Evolutionary conservation across 2,888 invertebrate species (phyloP), one percentile per base, ranked within the genome.

Genomic region (Dolichopus griseipennis): DNA sequence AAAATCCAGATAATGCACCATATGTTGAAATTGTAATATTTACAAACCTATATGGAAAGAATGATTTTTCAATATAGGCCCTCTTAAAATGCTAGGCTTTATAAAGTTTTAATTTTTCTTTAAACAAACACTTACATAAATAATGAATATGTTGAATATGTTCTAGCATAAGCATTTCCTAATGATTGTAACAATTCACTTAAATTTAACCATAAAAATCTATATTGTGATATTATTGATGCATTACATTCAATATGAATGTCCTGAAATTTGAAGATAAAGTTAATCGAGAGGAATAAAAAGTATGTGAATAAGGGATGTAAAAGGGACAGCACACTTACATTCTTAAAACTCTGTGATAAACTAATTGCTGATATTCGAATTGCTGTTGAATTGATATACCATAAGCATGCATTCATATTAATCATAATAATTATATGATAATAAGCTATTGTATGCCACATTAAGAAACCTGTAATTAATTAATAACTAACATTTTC

Each of bases 371-470:
- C 84, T 0, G 87, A 87, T 66, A 86, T 85, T 73, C 85, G 86
- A 69, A 87, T 86, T 1, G 85, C 87, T 73, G 85, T 83, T 72
- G 87, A 87, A 75, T 88, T 88, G 68, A 88, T 87, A 73, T 86
- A 88, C 87, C 87, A 88, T 1, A 88, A 79, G 0, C 87, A 87
- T 70, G 86, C 86, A 75, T 87, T 87, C 88, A 88, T 88, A 73
- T 88, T 88, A 68, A 88, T 86, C 86, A 87, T 88, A 0, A 84
- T 87, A 62, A 87, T 85, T 66, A 88, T 87, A 72, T 88, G 88
- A 73, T 84, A 84, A 68, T 74, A 74, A n/a, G 74, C 74, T 18
- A 76, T 78, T 0, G 87, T 88, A 72, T 88, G 88, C 72, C 84
- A 83, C n/a, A 87, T 75, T 8, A 85, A 82, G 75, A 87, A 88